These are phyloP conservation scores for Xiphorhynchus erythropygius DNA, from an alignment of 2,797 vertebrate species.

Conservation along the genomic window DNA sequence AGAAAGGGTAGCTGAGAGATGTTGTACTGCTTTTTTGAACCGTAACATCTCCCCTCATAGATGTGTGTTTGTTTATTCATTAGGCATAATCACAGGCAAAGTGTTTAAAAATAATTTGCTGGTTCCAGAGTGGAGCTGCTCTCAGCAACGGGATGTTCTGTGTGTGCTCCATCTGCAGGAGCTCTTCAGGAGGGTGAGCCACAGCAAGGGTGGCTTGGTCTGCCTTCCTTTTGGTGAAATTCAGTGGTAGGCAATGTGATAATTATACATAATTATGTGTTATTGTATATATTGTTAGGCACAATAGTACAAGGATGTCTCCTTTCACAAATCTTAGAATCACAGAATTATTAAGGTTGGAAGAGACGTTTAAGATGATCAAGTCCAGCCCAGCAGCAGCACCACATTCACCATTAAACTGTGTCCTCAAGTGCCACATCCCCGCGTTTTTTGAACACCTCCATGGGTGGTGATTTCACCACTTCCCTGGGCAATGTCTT, in stretches of 20 bases:
- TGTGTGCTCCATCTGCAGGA: neutral
- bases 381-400: neutral
- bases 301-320: no score
- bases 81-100: neutral
- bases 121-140: neutral
- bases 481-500: neutral
- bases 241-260: neutral
- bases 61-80: constrained; percentile 20
- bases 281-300: no score
- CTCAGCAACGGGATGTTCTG: neutral
- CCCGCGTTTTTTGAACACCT: neutral
- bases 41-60: neutral
- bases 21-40: constrained; percentile 33
- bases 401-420: neutral
- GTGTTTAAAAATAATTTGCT: constrained; percentile 1
- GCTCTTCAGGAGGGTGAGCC: neutral
- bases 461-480: neutral
- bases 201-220: neutral
- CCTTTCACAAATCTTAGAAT: neutral
- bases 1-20: constrained; percentile 52
- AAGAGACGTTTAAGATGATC: no score
- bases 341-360: neutral
- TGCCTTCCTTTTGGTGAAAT: neutral
- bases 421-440: neutral
- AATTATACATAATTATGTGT: no score